Evolutionary conservation across 2,113 vertebrate species (phyloP), one percentile per base, ranked within the genome.

Genomic region (Chloebia gouldiae): DNA sequence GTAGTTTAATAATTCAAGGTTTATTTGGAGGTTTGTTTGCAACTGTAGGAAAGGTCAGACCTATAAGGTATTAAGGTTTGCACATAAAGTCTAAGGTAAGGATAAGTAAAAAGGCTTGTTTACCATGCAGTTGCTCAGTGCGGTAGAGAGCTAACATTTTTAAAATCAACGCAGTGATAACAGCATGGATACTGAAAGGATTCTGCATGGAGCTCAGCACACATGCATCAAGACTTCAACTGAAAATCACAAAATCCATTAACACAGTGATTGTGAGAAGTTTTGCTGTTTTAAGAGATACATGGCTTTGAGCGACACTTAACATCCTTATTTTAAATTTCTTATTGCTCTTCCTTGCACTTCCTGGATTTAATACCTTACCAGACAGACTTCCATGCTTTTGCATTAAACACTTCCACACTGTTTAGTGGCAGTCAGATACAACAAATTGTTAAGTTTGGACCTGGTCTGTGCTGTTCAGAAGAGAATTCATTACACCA

Each of bases 1-100:
- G 66, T 89, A 90, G 70, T 95, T 96, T 85, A 97, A 95, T 95
- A 96, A 95, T 95, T 95, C 90, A 95, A 68, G 19, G 50, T 95
- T 95, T 95, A 95, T 85, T 95, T 95, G 81, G 57, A 95, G 59
- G 75, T 65, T 94, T 91, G 54, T 92, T 95, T 94, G 84, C 81
- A 92, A 95, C 85, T 92, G 75, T 91, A 93, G 81, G 70, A 95
- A 92, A 92, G 94, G 94, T 95, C 89, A 89, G 75, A 77, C 78
- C 57, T 94, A 95, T 92, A 85, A 92, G 78, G 75, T 95, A 96
- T 94, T 97, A 92, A 92, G 93, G 59, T 88, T 37, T 93, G 81
- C 81, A 90, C 59, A 89, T 85, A 27, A 92, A 92, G 33, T 85
- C 84, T 72, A 92, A 91, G 83, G 81, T 92, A 95, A 93, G 85